Evolutionary conservation across 1,140 invertebrate genomes (phyloP), one percentile per base, ranked within the genome.

Genomic region (Eupeodes corollae): DNA sequence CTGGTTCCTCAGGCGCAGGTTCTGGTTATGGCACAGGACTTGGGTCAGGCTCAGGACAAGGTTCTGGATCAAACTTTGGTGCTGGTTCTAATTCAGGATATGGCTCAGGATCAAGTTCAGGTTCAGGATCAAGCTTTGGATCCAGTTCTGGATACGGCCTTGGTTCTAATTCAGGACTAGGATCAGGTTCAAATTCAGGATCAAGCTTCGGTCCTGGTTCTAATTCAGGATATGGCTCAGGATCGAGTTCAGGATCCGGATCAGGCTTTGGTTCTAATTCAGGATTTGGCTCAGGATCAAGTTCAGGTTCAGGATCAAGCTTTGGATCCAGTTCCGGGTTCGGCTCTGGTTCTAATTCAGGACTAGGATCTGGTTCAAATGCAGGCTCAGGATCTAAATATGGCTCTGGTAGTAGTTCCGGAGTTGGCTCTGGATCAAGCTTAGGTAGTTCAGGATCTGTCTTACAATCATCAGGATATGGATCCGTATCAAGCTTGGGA

Each of bases 241-340:
- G n/a, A n/a, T n/a, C n/a, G n/a, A n/a, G 21, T 21, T 11, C 19
- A 5, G 26, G 46, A 26, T 5, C 35, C 1, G 34, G 45, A 14
- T 9, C 9, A 30, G 35, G 12, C 6, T 1, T 2, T 5, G 15
- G 15, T 12, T 11, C 8, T 1, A 35, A 35, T 40, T 50, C n/a
- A 53, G 56, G n/a, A 52, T 48, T 44, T 46, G 37, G 8, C 45
- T 26, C 5, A 46, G 39, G 6, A 38, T 13, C 42, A 43, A 8
- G 3, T 26, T 26, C 21, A 26, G 21, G 21, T 30, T 5, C 18
- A 2, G 45, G 45, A 15, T 9, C 9, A 30, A 18, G 12, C 6
- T 1, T 2, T 5, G 18, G 18, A 10, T 11, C 3, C 3, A 35
- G 45, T 30, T 50, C n/a, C 50, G 56, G n/a, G 50, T 48, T 44